These are phyloP conservation scores for Campylorhamphus procurvoides DNA, from an alignment of 2,113 vertebrate genomes.

Conservation along the genomic window DNA sequence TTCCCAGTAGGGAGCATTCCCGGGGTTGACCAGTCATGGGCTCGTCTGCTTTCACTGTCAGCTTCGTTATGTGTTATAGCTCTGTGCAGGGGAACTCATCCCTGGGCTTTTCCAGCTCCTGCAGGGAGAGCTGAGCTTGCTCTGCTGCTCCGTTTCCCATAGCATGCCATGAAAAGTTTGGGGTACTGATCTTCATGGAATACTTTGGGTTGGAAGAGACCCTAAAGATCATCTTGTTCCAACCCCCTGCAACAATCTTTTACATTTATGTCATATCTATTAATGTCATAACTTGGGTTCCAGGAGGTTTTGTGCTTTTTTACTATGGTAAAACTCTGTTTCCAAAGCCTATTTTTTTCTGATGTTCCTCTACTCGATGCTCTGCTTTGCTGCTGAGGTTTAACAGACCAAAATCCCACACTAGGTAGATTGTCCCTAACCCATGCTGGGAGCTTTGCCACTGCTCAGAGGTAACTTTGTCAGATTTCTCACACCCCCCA, in stretches of 20 bases:
- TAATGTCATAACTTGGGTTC: not conserved
- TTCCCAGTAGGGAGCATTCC: not conserved
- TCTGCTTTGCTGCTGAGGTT: not conserved
- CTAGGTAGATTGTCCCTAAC: not conserved
- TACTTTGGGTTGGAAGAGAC: not conserved
- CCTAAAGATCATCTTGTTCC: not conserved
- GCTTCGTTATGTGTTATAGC: fast-evolving
- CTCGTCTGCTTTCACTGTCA: fast-evolving
- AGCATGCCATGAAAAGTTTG: not conserved
- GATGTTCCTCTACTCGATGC: not conserved
- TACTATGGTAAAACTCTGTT: not conserved
- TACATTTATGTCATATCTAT: fast-evolving
- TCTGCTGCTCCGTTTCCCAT: not conserved
- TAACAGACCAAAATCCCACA: not conserved
- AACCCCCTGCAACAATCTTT: not conserved
- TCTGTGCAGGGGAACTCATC: fast-evolving
- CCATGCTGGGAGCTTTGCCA: not conserved
- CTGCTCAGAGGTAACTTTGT: not conserved
- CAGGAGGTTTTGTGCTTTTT: not conserved
- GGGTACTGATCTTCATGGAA: not conserved
- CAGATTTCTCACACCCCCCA: not conserved
- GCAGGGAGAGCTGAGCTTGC: not conserved
- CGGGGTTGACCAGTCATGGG: not conserved
- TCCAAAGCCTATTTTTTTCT: not conserved
- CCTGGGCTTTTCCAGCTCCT: not conserved